These are phyloP conservation scores for Cosmopolites sordidus DNA, from an alignment of 2,888 invertebrate genomes.

Conservation along the genomic window DNA sequence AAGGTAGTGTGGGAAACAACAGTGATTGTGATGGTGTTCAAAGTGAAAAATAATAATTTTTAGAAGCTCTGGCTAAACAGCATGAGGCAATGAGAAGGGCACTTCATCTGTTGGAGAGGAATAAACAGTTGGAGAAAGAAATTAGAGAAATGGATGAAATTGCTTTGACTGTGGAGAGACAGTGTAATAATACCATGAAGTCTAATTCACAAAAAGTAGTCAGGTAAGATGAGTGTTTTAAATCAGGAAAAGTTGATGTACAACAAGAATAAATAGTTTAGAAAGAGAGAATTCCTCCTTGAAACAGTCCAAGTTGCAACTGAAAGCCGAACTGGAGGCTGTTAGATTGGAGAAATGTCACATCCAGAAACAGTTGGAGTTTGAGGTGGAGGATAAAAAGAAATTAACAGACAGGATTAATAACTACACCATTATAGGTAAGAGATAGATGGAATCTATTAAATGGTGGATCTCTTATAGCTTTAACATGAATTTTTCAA, in stretches of 20 bases:
- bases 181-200: slow-evolving; percentile 66
- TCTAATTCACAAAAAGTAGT: slow-evolving; percentile 54
- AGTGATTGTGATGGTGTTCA: no score
- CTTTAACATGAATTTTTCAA: no score
- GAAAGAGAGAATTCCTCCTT: slow-evolving; percentile 50
- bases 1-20: slow-evolving; percentile 41
- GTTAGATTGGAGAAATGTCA: slow-evolving; percentile 55
- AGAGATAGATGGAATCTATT: background rate
- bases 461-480: no score
- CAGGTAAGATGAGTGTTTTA: slow-evolving; percentile 34
- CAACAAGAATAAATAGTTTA: slow-evolving; percentile 49
- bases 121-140: slow-evolving; percentile 66
- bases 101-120: slow-evolving; percentile 67
- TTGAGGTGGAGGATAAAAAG: slow-evolving; percentile 54
- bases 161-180: slow-evolving; percentile 70
- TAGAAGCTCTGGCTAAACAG: slow-evolving; percentile 60
- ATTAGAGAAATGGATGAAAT: slow-evolving; percentile 68
- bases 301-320: slow-evolving; percentile 48
- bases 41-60: slow-evolving; percentile 21
- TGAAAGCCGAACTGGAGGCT: slow-evolving; percentile 50
- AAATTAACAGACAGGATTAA: slow-evolving; percentile 54
- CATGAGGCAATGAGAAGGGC: slow-evolving; percentile 80
- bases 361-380: slow-evolving; percentile 56
- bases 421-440: slow-evolving; percentile 59
- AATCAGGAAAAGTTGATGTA: slow-evolving; percentile 29